Evolutionary conservation across 1,140 invertebrate genomes (phyloP).

Genomic region (Doryteuthis pealeii): DNA sequence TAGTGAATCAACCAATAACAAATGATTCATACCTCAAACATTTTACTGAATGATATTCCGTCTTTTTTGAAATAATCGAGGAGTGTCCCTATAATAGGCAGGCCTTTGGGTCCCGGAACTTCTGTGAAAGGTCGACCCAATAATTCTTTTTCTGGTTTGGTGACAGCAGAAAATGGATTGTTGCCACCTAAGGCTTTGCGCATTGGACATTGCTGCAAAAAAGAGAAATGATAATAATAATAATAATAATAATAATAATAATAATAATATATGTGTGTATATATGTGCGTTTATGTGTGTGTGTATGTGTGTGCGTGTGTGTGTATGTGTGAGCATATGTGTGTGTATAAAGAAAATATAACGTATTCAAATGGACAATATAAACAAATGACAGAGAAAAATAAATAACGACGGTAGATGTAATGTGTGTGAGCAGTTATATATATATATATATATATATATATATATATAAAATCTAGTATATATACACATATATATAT

Average conservation of each 20-base stretch:
- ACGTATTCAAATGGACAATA: too few species aligned
- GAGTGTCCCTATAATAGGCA: slow-evolving; percentile 54
- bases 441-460: too few species aligned
- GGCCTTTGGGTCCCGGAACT: slow-evolving; percentile 55
- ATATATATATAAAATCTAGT: too few species aligned
- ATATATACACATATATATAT: too few species aligned
- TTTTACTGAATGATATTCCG: slow-evolving; percentile 53
- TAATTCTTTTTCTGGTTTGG: background rate
- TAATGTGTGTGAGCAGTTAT: too few species aligned
- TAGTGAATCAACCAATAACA: too few species aligned
- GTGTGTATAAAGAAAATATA: too few species aligned
- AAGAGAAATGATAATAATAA: background rate
- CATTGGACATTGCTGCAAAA: slow-evolving; percentile 1
- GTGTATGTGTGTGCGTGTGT: background rate
- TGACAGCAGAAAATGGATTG: background rate
- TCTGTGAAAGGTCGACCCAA: slow-evolving; percentile 32
- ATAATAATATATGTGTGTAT: background rate
- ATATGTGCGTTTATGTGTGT: background rate
- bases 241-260: background rate
- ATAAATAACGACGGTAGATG: too few species aligned
- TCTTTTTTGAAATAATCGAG: slow-evolving; percentile 57
- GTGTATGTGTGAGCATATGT: background rate
- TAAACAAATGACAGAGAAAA: too few species aligned
- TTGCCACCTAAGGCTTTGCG: background rate
- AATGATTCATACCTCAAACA: slow-evolving; percentile 59